Evolutionary conservation across 2,888 invertebrate species (phyloP), one percentile per base, ranked within the genome.

Genomic region (Lordiphosa fenestrarum): DNA sequence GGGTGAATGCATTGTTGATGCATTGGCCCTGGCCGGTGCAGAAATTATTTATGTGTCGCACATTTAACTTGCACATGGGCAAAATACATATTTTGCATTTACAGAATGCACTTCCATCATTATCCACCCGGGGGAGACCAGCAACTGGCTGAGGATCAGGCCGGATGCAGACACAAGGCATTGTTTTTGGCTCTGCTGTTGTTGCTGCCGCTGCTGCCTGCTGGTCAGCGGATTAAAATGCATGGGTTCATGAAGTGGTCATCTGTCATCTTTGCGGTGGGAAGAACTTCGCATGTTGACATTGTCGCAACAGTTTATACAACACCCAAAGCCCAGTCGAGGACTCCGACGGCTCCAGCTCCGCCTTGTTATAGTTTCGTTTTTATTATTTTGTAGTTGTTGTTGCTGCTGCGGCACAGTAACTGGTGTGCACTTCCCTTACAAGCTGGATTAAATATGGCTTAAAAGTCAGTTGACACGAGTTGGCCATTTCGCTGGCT

Each of bases 181-280:
- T 63, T 63, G 56, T 63, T 63, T 64, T 63, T 67, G 38, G 25
- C 36, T 6, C 9, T 35, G 13, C 42, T 30, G 42, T 40, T 12
- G 35, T 21, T 49, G 23, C 40, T 40, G 35, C 35, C 39, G 23
- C 40, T 35, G 5, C 2, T 1, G 23, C 23, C 19, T 55, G 38
- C 52, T 56, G 54, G 54, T 40, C 54, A 56, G 53, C 55, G 76
- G 74, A 83, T 80, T 83, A 83, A 80, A 83, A 80, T 80, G 81
- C 80, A 83, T 80, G 83, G 83, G 83, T 80, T 80, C 83, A 80
- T 80, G 83, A 83, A 80, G 80, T 83, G 81, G 80, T 83, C 80
- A 80, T 83, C 80, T 80, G 80, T 80, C 80, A 80, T 83, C 83
- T 83, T 80, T 80, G 80, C 74, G 83, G 83, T 76, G 76, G 81